Conservation (phyloP, 2,797 vertebrate species). For the Eidolon dupreanum region DNA sequence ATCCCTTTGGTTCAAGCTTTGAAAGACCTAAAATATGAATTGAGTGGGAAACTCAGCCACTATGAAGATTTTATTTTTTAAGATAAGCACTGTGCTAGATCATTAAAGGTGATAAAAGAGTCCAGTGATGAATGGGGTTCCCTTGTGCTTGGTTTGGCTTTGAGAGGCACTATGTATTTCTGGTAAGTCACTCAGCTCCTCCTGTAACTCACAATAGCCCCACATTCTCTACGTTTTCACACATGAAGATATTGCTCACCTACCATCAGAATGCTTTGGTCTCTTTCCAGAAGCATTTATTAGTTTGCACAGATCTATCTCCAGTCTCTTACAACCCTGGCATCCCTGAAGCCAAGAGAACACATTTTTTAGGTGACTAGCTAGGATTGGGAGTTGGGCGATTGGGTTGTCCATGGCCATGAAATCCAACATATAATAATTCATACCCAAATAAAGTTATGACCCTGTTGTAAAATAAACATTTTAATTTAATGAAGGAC, state of each 20-base stretch:
- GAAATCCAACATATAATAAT: neutral
- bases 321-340: neutral
- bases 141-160: neutral
- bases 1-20: neutral
- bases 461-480: neutral
- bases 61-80: neutral
- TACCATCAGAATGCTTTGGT: neutral
- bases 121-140: neutral
- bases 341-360: neutral
- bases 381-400: neutral
- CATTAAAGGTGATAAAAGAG: neutral
- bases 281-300: neutral
- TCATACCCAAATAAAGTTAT: neutral
- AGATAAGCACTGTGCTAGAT: neutral
- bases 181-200: neutral
- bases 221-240: neutral
- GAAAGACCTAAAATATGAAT: neutral
- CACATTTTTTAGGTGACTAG: neutral
- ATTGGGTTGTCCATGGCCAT: neutral
- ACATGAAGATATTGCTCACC: neutral
- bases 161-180: neutral
- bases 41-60: neutral
- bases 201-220: neutral
- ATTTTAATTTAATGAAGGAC: neutral
- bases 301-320: neutral